These are phyloP conservation scores for Tachyglossus aculeatus DNA, from an alignment of 2,797 vertebrate genomes.

Conservation along the genomic window DNA sequence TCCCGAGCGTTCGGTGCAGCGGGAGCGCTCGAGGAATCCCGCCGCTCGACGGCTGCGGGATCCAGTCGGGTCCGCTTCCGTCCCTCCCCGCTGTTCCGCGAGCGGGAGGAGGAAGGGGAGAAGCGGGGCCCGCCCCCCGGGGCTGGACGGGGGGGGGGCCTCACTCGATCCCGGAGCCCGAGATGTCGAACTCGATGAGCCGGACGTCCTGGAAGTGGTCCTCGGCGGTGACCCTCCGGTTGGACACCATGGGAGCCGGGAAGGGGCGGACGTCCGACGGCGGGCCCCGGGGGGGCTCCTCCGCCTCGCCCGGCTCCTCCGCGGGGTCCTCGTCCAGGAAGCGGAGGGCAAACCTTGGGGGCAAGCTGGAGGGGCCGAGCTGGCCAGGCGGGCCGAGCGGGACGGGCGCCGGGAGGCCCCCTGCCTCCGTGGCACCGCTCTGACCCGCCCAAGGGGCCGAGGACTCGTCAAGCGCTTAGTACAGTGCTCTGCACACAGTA, in stretches of 20 bases:
- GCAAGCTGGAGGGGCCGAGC: slow-evolving; percentile 79
- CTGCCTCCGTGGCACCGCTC: no score
- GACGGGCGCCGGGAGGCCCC: no score
- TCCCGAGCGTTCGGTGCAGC: no score
- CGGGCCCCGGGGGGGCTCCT: not conserved
- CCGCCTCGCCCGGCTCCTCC: fast-evolving
- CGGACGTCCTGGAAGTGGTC: slow-evolving; percentile 94
- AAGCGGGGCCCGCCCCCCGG: not conserved
- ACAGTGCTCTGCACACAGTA: no score
- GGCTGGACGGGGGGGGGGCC: slow-evolving; percentile 6
- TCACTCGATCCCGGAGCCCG: slow-evolving; percentile 85
- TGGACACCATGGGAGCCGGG: slow-evolving; percentile 79
- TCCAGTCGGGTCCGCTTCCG: fast-evolving
- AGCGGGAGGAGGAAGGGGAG: no score
- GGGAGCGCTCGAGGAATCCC: no score
- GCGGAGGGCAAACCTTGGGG: slow-evolving; percentile 81
- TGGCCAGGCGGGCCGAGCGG: no score
- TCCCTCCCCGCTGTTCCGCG: not conserved
- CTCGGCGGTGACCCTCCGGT: slow-evolving; percentile 80
- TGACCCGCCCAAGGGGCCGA: no score
- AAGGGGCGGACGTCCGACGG: slow-evolving; percentile 78
- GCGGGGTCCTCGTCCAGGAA: slow-evolving; percentile 71
- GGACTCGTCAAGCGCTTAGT: no score
- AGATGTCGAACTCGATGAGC: slow-evolving; percentile 88
- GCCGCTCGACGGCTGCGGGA: no score